Evolutionary conservation across 2,113 vertebrate genomes (phyloP), one percentile per base, ranked within the genome.

Genomic region (Globicephala melas): DNA sequence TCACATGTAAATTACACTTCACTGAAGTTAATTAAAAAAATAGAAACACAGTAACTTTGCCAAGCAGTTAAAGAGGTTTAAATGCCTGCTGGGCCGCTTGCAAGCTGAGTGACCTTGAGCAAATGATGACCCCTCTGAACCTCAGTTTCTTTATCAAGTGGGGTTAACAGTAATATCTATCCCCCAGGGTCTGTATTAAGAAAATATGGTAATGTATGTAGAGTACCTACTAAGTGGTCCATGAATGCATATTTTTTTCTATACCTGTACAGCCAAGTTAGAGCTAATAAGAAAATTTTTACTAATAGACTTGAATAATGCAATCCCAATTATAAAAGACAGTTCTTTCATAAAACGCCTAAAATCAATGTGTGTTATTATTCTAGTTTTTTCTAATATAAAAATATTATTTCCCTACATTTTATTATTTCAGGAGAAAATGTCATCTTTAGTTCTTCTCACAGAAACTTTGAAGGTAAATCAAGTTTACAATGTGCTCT

Each of bases 391-490:
- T 76, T 63, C 21, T 81, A 76, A 80, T n/a, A 60, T n/a, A 88
- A 85, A 88, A 83, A 0, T 71, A 63, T 88, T 84, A 8, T 62
- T 87, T 71, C 44, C 4, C 25, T 28, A 7, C 41, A 63, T 89
- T 88, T 95, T 31, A 76, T 89, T 87, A 62, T 93, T 94, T 84
- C 23, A 73, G 60, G 15, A 71, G 38, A 85, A 71, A 71, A 85
- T 80, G n/a, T 74, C 38, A 76, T 28, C 13, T 9, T 92, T 47
- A 62, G 3, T 91, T 87, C 36, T 92, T 38, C 23, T 79, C 38
- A 74, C 44, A 77, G 53, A 91, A 91, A 67, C 7, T 36, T 76
- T 33, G 28, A 81, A 88, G 44, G 23, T 47, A 26, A 80, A 94
- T 41, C 67, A 9, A 5, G 2, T 8, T 93, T 55, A 50, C 38